A percentile compares a stretch with the other conserved stretches of the same genome.
These are phyloP conservation scores for Oncorhynchus mykiss DNA, from an alignment of 2,113 vertebrate species.

Conservation along the genomic window DNA sequence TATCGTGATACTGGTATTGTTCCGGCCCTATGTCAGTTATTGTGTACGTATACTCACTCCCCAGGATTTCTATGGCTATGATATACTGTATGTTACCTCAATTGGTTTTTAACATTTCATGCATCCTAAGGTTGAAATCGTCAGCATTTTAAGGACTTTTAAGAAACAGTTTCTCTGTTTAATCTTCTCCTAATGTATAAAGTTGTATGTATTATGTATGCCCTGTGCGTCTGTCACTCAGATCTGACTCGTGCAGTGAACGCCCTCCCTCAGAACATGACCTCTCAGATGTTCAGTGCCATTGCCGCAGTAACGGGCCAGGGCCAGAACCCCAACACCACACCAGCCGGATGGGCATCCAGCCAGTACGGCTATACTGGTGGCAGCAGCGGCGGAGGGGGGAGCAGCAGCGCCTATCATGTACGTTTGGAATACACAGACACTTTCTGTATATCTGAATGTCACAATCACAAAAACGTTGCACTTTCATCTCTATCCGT, in stretches of 20 bases:
- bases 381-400: slow-evolving; percentile 72
- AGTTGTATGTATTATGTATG: neutral
- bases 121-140: neutral
- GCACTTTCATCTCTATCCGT: too few species aligned
- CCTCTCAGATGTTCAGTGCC: slow-evolving; percentile 88
- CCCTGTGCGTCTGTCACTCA: slow-evolving; percentile 45
- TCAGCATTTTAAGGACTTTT: too few species aligned
- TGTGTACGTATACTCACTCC: neutral
- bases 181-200: neutral
- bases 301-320: slow-evolving; percentile 83
- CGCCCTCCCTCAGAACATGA: slow-evolving; percentile 86
- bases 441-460: too few species aligned
- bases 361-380: slow-evolving; percentile 84
- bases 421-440: slow-evolving; percentile 44
- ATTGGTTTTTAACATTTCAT: neutral
- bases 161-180: neutral
- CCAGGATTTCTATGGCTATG: neutral
- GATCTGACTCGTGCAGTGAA: slow-evolving; percentile 87
- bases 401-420: slow-evolving; percentile 79
- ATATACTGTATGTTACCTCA: neutral
- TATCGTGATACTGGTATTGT: too few species aligned
- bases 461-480: too few species aligned
- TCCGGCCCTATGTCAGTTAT: too few species aligned
- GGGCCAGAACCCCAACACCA: slow-evolving; percentile 85
- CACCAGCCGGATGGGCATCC: slow-evolving; percentile 82